These are phyloP conservation scores for Luperina testacea DNA, from an alignment of 2,888 invertebrate genomes.

Conservation along the genomic window DNA sequence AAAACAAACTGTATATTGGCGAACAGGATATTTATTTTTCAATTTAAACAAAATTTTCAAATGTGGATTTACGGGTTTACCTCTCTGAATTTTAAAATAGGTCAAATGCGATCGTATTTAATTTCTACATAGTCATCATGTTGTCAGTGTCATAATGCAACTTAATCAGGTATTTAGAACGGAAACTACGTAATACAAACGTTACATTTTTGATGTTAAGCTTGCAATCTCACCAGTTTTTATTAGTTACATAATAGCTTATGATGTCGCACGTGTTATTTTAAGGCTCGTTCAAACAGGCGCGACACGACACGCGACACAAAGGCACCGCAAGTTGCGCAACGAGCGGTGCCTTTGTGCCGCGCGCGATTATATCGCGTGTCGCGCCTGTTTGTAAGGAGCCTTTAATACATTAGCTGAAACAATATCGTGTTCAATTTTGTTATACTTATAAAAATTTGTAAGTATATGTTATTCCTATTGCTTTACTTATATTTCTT, in stretches of 20 bases:
- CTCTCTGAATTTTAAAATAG: conserved; percentile 14
- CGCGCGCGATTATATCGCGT: too few relatives aligned
- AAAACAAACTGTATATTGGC: conserved; percentile 13
- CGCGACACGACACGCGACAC: too few relatives aligned
- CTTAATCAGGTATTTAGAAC: conserved; percentile 28
- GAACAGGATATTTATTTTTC: conserved; percentile 7
- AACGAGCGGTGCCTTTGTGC: too few relatives aligned
- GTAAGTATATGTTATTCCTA: not conserved
- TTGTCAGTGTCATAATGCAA: conserved; percentile 17
- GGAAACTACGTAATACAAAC: conserved; percentile 24
- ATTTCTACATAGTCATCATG: conserved; percentile 3
- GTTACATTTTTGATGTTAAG: conserved; percentile 14
- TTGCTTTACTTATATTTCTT: conserved; percentile 8
- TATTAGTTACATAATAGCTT: conserved; percentile 20
- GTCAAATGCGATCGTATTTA: conserved; percentile 15
- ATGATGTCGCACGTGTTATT: conserved; percentile 24
- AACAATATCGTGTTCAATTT: not conserved
- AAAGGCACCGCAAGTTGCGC: too few relatives aligned
- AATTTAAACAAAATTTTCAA: not conserved
- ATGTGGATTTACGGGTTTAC: not conserved
- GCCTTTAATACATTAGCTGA: conserved; percentile 10
- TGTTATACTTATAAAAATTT: too few relatives aligned
- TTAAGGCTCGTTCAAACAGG: not conserved
- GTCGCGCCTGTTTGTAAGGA: too few relatives aligned
- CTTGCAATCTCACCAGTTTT: conserved; percentile 13